Conservation (phyloP, 2,797 vertebrate species). For the Gallinago solitaria region DNA sequence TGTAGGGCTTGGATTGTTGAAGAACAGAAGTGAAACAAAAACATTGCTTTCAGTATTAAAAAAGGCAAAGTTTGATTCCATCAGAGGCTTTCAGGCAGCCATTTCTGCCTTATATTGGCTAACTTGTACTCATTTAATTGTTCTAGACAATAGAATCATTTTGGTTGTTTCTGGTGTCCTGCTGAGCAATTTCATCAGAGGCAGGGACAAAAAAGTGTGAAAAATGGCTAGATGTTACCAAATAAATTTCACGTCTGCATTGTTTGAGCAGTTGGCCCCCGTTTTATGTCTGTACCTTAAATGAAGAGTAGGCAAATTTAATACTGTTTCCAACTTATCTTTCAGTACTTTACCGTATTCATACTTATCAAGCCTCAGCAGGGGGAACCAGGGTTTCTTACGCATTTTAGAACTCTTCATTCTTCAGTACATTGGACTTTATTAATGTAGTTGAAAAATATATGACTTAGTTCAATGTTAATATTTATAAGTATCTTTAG, state of each 20-base stretch:
- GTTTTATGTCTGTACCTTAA: neutral
- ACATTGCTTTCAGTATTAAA: neutral
- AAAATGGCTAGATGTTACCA: slow-evolving; percentile 35
- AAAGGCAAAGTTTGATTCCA: neutral
- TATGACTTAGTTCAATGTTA: neutral
- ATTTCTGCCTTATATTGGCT: slow-evolving; percentile 1
- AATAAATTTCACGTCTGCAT: neutral
- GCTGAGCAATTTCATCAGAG: slow-evolving; percentile 44
- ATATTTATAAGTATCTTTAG: neutral
- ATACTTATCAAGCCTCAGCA: neutral
- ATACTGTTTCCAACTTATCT: neutral
- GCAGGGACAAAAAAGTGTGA: slow-evolving; percentile 10
- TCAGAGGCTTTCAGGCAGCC: neutral
- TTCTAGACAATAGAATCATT: slow-evolving; percentile 40
- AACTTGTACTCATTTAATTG: slow-evolving; percentile 48
- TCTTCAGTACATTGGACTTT: neutral
- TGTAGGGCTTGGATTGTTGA: neutral
- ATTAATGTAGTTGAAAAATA: neutral
- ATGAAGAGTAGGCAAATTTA: neutral
- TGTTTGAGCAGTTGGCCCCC: neutral
- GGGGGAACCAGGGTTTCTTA: neutral
- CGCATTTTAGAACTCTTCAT: neutral
- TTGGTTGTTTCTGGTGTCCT: slow-evolving; percentile 47
- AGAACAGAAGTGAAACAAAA: neutral
- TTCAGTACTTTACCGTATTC: neutral